Evolutionary conservation across 2,113 vertebrate genomes (phyloP).

Genomic region (Corythornis cristatus): DNA sequence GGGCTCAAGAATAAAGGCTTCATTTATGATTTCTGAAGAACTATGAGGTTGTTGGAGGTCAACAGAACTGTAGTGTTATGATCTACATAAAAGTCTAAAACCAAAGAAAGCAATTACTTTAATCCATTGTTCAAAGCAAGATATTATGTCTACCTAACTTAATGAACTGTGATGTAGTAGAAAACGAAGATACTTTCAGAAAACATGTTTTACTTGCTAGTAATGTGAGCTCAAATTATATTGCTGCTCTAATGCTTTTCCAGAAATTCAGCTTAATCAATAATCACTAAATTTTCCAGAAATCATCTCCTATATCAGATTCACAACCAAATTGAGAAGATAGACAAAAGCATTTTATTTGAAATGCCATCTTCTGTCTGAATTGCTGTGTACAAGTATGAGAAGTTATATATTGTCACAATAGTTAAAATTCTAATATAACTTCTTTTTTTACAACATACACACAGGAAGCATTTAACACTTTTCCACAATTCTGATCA

Average conservation of each 20-base stretch:
- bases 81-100: neutral
- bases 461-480: neutral
- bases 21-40: neutral
- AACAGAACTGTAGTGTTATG: neutral
- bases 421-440: neutral
- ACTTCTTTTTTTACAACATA: neutral
- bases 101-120: neutral
- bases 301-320: neutral
- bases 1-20: neutral
- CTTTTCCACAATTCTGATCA: neutral
- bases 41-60: neutral
- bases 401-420: neutral
- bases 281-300: neutral
- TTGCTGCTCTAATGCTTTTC: neutral
- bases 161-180: neutral
- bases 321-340: neutral
- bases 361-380: neutral
- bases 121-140: neutral
- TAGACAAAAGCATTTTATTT: neutral
- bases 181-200: neutral
- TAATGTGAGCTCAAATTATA: neutral
- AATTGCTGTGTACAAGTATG: neutral
- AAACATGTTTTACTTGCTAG: neutral
- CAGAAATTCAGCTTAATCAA: neutral
- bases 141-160: neutral